A percentile compares a stretch with the other conserved stretches of the same genome.
Conservation (phyloP, 2,888 invertebrate species). For the Autographa pulchrina region DNA sequence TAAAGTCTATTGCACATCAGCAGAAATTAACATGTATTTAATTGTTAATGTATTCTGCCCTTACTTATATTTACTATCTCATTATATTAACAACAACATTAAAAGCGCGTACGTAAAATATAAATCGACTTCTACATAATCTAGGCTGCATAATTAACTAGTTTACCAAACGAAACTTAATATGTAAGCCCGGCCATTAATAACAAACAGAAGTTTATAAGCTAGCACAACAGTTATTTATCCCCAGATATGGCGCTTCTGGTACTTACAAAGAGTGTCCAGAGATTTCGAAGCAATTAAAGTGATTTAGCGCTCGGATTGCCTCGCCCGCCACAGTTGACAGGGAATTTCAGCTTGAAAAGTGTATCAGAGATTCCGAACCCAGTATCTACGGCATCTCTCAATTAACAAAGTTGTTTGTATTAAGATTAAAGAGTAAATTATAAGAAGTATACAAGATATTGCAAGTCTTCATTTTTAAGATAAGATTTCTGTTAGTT, state of each 20-base stretch:
- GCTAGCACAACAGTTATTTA: constrained; percentile 25
- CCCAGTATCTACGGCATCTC: constrained; percentile 56
- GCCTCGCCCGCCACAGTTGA: constrained; percentile 63
- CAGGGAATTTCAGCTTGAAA: constrained; percentile 71
- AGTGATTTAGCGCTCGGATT: constrained; percentile 76
- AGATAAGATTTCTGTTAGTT: too few species aligned
- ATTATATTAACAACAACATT: background rate
- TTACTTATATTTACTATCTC: background rate
- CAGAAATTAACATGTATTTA: too few species aligned
- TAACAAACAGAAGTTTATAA: constrained; percentile 9
- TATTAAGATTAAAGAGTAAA: constrained; percentile 19
- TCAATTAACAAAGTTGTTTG: constrained; percentile 48
- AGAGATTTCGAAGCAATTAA: constrained; percentile 77
- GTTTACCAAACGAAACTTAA: constrained; percentile 1
- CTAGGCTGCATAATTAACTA: background rate
- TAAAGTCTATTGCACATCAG: too few species aligned
- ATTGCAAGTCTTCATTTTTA: background rate
- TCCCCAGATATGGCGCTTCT: constrained; percentile 41
- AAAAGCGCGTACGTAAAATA: background rate
- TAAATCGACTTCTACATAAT: background rate
- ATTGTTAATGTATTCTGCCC: too few species aligned
- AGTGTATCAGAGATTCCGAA: constrained; percentile 65
- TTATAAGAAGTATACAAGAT: background rate
- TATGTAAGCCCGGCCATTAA: background rate
- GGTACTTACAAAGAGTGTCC: constrained; percentile 66